phyloP scores from a whole-genome alignment of 2,797 vertebrate genomes.

The Apodemus agrarius region DNA sequence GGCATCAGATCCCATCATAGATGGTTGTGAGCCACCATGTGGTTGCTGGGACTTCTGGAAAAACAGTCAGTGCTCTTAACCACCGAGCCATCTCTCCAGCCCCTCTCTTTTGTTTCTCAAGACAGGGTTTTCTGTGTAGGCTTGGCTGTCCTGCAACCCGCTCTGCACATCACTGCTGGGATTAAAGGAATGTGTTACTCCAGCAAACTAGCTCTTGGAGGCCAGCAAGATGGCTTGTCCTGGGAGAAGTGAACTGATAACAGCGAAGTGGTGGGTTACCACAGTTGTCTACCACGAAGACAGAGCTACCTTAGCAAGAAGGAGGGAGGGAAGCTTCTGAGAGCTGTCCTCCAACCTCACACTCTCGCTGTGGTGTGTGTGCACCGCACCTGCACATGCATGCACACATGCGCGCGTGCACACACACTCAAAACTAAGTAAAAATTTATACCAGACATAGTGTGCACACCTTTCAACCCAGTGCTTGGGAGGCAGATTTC shows the following conservation, averaged over 20 bases:
- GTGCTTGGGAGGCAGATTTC: not conserved
- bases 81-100: too few species aligned
- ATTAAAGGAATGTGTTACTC: not conserved
- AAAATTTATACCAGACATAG: not conserved
- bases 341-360: not conserved
- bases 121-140: not conserved
- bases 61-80: too few species aligned
- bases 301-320: not conserved
- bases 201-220: not conserved
- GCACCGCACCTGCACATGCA: too few species aligned
- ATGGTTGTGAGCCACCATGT: too few species aligned
- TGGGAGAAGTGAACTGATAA: not conserved
- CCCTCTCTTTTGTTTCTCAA: not conserved
- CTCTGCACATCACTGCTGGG: not conserved
- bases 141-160: not conserved
- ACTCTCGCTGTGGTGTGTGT: not conserved
- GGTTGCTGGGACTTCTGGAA: too few species aligned
- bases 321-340: not conserved
- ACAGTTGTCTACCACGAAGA: not conserved
- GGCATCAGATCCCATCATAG: too few species aligned
- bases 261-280: not conserved
- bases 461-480: not conserved
- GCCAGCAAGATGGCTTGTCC: not conserved
- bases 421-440: not conserved
- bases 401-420: not conserved